Conservation (phyloP, 2,888 invertebrate species). For the Lepidocyrtoides sp. region DNA sequence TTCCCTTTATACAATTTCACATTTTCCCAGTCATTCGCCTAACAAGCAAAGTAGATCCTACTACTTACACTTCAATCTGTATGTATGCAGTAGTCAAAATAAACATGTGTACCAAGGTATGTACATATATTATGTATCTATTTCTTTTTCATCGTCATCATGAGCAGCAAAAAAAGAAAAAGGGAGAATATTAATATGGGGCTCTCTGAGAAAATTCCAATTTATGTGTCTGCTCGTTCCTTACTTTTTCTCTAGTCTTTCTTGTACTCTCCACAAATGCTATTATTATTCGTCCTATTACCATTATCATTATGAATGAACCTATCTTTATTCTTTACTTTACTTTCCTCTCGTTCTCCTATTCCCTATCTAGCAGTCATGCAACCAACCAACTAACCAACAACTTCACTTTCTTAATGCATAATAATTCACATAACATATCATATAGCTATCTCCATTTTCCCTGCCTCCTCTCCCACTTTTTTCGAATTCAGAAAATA, state of each 20-base stretch:
- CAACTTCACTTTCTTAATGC: slow-evolving; percentile 9
- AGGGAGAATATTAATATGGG: background rate
- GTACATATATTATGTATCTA: background rate
- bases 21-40: too few species aligned
- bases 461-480: background rate
- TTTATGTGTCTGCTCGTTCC: slow-evolving; percentile 35
- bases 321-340: background rate
- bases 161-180: background rate
- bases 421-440: slow-evolving; percentile 13
- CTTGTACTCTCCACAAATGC: background rate
- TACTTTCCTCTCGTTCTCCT: background rate
- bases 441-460: background rate
- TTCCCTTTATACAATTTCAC: background rate
- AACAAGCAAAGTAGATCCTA: too few species aligned
- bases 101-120: background rate
- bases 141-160: background rate
- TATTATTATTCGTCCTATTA: slow-evolving; percentile 18
- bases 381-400: background rate
- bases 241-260: background rate
- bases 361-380: background rate
- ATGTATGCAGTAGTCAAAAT: too few species aligned
- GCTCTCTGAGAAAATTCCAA: slow-evolving; percentile 43
- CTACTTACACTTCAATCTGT: too few species aligned
- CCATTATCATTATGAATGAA: slow-evolving; percentile 27
- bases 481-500: background rate